Percentiles rank a stretch among this genome's conserved stretches.
Conservation (phyloP, 2,797 vertebrate species). For the Microtus californicus region DNA sequence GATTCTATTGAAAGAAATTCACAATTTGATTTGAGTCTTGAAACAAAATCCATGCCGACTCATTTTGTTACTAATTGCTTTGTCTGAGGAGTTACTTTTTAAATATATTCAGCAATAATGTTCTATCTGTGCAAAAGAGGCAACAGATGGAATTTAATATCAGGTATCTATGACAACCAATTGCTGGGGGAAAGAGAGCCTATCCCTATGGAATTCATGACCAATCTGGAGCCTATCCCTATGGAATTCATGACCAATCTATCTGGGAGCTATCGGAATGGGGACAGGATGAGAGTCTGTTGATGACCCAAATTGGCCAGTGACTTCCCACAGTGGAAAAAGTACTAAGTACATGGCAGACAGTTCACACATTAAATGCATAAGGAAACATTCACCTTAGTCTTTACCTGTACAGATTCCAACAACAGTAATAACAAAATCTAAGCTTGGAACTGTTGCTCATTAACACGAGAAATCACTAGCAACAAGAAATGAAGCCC, state of each 20-base stretch:
- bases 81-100: not conserved
- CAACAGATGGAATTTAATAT: not conserved
- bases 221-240: not conserved
- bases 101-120: not conserved
- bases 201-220: not conserved
- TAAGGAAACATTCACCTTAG: not conserved
- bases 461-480: not conserved
- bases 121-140: not conserved
- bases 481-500: not conserved
- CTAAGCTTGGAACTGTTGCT: not conserved
- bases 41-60: conserved; percentile 18
- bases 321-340: not conserved
- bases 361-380: not conserved
- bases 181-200: not conserved
- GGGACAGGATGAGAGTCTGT: not conserved
- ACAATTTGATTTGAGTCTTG: not conserved
- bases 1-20: not conserved
- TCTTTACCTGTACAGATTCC: not conserved
- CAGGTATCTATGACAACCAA: not conserved
- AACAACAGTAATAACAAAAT: not conserved
- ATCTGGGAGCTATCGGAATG: rapidly evolving
- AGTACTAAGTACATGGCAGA: too few relatives aligned
- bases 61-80: not conserved
- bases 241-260: not conserved
- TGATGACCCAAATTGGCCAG: not conserved